phyloP scores from a whole-genome alignment of 2,113 vertebrate species.

The Mesoclemmys tuberculata region DNA sequence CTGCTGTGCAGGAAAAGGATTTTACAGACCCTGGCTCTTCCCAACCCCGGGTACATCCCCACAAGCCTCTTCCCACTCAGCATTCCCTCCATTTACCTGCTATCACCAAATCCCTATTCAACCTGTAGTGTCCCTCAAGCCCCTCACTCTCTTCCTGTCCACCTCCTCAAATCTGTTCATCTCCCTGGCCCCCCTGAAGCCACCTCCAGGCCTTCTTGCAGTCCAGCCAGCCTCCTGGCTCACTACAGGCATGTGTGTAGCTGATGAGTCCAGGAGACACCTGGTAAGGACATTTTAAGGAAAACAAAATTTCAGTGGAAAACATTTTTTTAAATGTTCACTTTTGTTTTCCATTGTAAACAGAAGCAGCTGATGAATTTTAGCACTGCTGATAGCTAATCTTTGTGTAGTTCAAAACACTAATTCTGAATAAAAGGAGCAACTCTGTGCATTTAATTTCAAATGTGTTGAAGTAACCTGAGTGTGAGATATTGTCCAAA shows the following conservation, averaged over 20 bases:
- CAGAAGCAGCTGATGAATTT: not conserved
- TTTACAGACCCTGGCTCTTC: not conserved
- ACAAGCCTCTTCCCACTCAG: not conserved
- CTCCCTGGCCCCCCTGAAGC: not conserved
- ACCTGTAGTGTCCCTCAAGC: not conserved
- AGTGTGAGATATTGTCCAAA: not conserved
- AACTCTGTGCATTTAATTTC: not conserved
- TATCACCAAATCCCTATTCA: not conserved
- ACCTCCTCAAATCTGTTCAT: not conserved
- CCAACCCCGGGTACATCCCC: not conserved
- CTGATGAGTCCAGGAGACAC: not conserved
- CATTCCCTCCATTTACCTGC: not conserved
- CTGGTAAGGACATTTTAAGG: not conserved
- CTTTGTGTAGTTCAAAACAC: not conserved
- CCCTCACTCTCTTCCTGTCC: not conserved
- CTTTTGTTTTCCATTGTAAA: not conserved
- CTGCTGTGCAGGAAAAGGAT: not conserved
- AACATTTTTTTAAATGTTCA: conserved; percentile 14
- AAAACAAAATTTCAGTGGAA: not conserved
- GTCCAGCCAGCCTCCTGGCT: not conserved
- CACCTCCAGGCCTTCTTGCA: not conserved
- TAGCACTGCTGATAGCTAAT: not conserved
- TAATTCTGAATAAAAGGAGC: not conserved
- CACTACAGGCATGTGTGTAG: not conserved
- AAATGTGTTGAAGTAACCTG: not conserved